Conservation (phyloP, 2,797 vertebrate species). For the Neoniphon sammara region DNA sequence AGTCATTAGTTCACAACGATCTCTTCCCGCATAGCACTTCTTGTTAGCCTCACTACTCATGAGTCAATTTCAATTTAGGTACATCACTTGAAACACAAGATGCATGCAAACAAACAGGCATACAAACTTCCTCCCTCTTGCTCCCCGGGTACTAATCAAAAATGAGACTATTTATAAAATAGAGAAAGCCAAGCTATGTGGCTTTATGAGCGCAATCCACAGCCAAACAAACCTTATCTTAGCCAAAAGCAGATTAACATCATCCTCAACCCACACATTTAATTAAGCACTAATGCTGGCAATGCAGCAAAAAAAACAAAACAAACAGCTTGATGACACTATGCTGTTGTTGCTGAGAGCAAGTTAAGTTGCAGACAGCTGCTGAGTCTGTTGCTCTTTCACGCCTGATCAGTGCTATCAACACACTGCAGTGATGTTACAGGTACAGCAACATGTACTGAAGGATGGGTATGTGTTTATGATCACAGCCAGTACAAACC, state of each 20-base stretch:
- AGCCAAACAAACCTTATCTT: slow-evolving; percentile 4
- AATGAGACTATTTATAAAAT: neutral
- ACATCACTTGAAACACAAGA: too few relatives aligned
- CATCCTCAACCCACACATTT: slow-evolving; percentile 25
- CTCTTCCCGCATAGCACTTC: too few relatives aligned
- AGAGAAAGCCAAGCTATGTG: neutral
- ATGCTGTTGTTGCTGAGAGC: neutral
- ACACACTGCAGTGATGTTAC: neutral
- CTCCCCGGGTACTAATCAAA: slow-evolving; percentile 18
- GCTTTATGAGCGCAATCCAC: slow-evolving; percentile 20
- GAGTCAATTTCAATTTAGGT: too few relatives aligned
- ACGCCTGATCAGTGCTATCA: neutral
- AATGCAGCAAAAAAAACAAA: slow-evolving; percentile 11
- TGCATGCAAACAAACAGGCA: too few relatives aligned
- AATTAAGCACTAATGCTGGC: slow-evolving; percentile 37
- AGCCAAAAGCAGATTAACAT: slow-evolving; percentile 37
- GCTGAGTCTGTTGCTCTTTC: neutral
- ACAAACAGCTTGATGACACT: neutral
- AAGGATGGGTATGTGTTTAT: neutral
- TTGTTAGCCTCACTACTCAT: too few relatives aligned
- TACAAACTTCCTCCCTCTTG: too few relatives aligned
- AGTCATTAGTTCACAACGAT: too few relatives aligned
- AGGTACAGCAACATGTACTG: neutral
- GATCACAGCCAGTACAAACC: neutral
- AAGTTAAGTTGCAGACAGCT: neutral